phyloP scores from a whole-genome alignment of 1,140 invertebrate genomes.

The Plutomurus gul region DNA sequence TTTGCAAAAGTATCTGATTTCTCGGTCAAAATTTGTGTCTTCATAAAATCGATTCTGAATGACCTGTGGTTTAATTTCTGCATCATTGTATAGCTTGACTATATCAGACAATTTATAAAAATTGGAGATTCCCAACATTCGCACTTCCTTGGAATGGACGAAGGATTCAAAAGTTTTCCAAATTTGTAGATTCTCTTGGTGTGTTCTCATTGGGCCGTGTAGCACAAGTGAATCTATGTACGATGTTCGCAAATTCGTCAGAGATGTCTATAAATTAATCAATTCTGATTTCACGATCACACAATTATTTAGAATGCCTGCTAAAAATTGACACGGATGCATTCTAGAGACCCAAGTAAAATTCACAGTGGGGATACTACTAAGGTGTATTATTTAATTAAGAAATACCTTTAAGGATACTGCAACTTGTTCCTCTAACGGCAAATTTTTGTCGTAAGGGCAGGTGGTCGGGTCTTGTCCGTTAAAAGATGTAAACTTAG shows the following conservation, averaged over 20 bases:
- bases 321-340: neutral
- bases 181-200: conserved; percentile 43
- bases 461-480: conserved; percentile 49
- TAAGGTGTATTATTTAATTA: neutral
- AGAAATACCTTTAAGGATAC: conserved; percentile 22
- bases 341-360: neutral
- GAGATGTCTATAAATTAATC: neutral
- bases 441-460: conserved; percentile 45
- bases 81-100: conserved; percentile 38
- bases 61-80: conserved; percentile 47
- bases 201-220: conserved; percentile 45
- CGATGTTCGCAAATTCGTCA: conserved; percentile 41
- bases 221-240: conserved; percentile 50
- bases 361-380: neutral
- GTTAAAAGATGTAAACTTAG: conserved; percentile 51
- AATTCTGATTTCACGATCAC: neutral
- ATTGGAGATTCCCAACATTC: conserved; percentile 50
- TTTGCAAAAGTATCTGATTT: conserved; percentile 45
- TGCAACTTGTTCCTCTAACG: conserved; percentile 35
- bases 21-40: conserved; percentile 42
- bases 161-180: conserved; percentile 51
- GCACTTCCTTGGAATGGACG: conserved; percentile 31
- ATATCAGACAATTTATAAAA: conserved; percentile 44
- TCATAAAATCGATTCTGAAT: conserved; percentile 50
- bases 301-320: neutral